Evolutionary conservation across 2,888 invertebrate species (phyloP).

Genomic region (Eristalis arbustorum): DNA sequence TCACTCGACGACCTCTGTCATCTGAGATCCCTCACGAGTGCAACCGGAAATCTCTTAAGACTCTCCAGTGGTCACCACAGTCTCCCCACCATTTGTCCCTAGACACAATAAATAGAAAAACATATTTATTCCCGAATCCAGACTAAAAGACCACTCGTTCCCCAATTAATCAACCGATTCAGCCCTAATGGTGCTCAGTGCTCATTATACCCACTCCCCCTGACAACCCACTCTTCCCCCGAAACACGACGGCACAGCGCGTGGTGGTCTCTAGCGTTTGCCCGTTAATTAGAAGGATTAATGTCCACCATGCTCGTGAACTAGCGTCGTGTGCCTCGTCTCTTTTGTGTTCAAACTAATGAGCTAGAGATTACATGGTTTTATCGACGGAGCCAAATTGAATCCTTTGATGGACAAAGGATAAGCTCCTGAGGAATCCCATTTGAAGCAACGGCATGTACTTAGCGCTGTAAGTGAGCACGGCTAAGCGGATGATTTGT

Average conservation of each 20-base stretch:
- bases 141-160: not conserved
- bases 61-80: no score
- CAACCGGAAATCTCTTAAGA: no score
- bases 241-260: no score
- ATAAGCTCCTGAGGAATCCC: conserved; percentile 19
- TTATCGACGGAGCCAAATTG: conserved; percentile 53
- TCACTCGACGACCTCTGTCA: no score
- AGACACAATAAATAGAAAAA: not conserved
- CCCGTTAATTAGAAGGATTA: not conserved
- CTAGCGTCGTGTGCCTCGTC: not conserved
- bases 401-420: conserved; percentile 61
- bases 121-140: not conserved
- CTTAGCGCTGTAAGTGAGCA: not conserved
- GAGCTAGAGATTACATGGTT: conserved; percentile 56
- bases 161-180: conserved; percentile 63
- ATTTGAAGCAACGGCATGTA: not conserved
- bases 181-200: conserved; percentile 52
- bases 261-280: not conserved
- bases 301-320: not conserved
- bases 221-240: not conserved
- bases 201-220: conserved; percentile 38
- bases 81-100: no score
- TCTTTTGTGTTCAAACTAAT: conserved; percentile 46
- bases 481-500: not conserved
- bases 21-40: no score